Base-by-base conservation (phyloP, 1,140 invertebrate genomes). In the Drosophila pseudoananassae region DNA sequence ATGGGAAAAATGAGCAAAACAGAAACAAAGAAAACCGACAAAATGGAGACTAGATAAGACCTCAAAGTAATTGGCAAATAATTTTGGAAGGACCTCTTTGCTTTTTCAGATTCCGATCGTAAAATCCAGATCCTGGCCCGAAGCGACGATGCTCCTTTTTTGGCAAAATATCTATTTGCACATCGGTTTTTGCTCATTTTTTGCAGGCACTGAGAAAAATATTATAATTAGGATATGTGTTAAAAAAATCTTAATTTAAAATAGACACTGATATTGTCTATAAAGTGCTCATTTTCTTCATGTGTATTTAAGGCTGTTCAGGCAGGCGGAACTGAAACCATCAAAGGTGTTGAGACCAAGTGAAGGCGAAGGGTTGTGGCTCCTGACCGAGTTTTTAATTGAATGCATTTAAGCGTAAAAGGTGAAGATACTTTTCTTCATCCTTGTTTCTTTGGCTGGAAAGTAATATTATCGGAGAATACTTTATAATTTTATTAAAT, bases 371-470 rank as follows among this genome's bases (percentile, higher is more conserved):
- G 40, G 31, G 29, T 0, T 9, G 9, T 55, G 65, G 55, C 50
- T 43, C 33, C 12, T 71, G 69, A 53, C 68, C 72, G 80, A 83
- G 80, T 84, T 84, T 84, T 84, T 84, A 84, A 84, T 84, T 84
- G 76, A 84, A 84, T 84, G 80, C 80, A 76, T 84, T 66, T 84
- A 50, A 84, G 80, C 80, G 72, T 76, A 84, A 84, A 79, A 84
- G 80, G 80, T 84, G 80, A 76, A 80, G 84, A 84, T 76, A 79
- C 70, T 72, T 76, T 33, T 10, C 25, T 27, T 27, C 6, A 27
- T 0, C 25, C 4, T 27, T 27, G 4, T 27, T 27, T 7, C 25
- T 4, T 27, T 27, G 25, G 25, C 25, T 2, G 2, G 17, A 20
- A 20, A 20, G 17, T 20, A 20, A 20, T 20, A 20, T 20, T 20